phyloP scores from a whole-genome alignment of 2,113 vertebrate species.

The Leucopternis melanops region DNA sequence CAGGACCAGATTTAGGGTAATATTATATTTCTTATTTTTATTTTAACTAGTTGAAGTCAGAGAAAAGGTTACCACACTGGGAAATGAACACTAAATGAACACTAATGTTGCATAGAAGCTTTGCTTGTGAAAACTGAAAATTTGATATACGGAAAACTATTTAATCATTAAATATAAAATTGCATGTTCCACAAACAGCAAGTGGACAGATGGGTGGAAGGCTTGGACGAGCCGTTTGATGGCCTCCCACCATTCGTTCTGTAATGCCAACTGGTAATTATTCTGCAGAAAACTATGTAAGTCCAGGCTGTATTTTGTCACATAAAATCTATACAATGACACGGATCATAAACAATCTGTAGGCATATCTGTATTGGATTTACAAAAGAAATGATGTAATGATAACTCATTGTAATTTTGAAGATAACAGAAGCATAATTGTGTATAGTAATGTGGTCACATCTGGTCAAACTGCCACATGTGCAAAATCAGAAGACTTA shows the following conservation, averaged over 20 bases:
- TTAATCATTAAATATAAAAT: neutral
- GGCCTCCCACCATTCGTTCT: slow-evolving; percentile 22
- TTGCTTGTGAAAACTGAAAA: neutral
- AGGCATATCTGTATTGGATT: neutral
- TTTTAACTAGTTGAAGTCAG: neutral
- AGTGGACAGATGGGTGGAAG: slow-evolving; percentile 30
- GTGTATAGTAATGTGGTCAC: neutral
- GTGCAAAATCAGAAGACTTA: neutral
- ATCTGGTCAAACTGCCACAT: neutral
- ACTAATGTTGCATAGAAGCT: neutral
- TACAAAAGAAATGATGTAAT: neutral
- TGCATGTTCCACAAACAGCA: neutral
- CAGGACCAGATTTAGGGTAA: too few relatives aligned
- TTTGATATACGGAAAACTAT: neutral
- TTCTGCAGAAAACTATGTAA: neutral
- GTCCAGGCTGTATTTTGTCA: slow-evolving; percentile 27
- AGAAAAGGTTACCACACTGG: neutral
- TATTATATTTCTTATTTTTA: neutral
- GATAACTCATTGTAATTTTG: neutral
- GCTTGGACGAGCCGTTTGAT: neutral
- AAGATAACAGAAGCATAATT: slow-evolving; percentile 2
- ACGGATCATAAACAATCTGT: neutral
- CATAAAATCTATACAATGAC: slow-evolving; percentile 17
- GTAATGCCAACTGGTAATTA: slow-evolving; percentile 27
- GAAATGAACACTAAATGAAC: neutral